These are phyloP conservation scores for Philereme vetulata DNA, from an alignment of 2,888 invertebrate genomes.

Conservation along the genomic window DNA sequence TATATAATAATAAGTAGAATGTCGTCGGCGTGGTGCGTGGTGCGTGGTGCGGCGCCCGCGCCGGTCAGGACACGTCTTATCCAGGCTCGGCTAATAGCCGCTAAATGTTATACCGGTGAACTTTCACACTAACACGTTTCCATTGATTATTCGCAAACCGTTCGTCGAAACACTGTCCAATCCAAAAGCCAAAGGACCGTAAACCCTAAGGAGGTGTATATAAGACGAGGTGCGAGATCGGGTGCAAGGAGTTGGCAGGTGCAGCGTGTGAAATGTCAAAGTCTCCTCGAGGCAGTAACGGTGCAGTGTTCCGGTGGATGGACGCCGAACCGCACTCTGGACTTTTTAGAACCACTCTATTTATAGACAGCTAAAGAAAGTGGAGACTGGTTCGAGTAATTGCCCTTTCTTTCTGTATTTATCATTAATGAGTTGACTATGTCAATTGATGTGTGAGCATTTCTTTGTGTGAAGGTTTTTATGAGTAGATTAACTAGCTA, in stretches of 20 bases:
- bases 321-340: neutral
- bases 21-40: too few relatives aligned
- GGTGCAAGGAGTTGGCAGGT: constrained; percentile 24
- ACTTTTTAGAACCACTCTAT: constrained; percentile 25
- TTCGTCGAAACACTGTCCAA: constrained; percentile 3
- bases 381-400: constrained; percentile 19
- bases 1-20: too few relatives aligned
- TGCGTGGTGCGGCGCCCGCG: too few relatives aligned
- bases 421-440: constrained; percentile 22
- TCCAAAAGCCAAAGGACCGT: neutral
- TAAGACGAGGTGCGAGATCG: constrained; percentile 5
- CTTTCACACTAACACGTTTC: constrained; percentile 11
- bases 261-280: constrained; percentile 35
- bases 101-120: constrained; percentile 14
- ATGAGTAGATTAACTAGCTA: constrained; percentile 1
- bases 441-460: constrained; percentile 17
- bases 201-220: neutral
- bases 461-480: constrained; percentile 9
- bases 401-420: constrained; percentile 19
- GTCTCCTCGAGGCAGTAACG: constrained; percentile 34
- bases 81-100: constrained; percentile 3
- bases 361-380: constrained; percentile 35
- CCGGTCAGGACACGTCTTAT: neutral
- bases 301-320: constrained; percentile 33
- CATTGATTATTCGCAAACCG: constrained; percentile 19